Evolutionary conservation across 2,113 vertebrate species (phyloP), one percentile per base, ranked within the genome.

Genomic region (Pygoscelis antarcticus): DNA sequence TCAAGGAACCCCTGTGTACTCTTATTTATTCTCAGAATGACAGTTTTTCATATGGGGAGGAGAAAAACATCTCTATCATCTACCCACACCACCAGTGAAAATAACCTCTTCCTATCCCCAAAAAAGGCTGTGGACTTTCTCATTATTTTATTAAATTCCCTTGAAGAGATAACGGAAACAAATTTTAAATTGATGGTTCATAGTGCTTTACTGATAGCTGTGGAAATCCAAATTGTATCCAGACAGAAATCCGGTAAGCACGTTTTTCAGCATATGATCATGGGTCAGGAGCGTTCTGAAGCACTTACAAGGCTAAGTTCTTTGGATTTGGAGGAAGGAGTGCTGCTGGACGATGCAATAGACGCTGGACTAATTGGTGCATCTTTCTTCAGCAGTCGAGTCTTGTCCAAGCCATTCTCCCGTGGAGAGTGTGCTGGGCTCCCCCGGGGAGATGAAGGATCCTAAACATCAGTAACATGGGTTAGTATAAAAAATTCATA

Each of bases 311-410:
- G 99, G 98, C 99, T 99, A 96, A 99, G 99, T 98, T 99, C 99
- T 99, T 99, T 99, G 98, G 99, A 99, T 98, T 99, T 99, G 93
- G 99, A 99, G 86, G 99, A 99, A 80, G 99, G 99, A 89, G 99
- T 99, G 97, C 99, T 99, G 96, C 99, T 99, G 54, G 99, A 99
- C 38, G 99, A 99, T 16, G 99, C 99, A 94, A 99, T 99, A 16
- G 99, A 99, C 2, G 99, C 99, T 0, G 99, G 99, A 95, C 99
- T 99, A 97, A 99, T 99, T 11, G 99, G 99, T 3, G 99, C 99
- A 97, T 99, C 99, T 97, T 99, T 99, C 98, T 99, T 99, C 89
- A 99, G 98, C 85, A 99, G 98, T 66, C 99, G 99, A 46, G 99
- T 98, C 98, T 99, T 99, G 95, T 99, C 99, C 40, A 99, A 99